phyloP scores from a whole-genome alignment of 2,113 vertebrate species.

The Gavialis gangeticus region DNA sequence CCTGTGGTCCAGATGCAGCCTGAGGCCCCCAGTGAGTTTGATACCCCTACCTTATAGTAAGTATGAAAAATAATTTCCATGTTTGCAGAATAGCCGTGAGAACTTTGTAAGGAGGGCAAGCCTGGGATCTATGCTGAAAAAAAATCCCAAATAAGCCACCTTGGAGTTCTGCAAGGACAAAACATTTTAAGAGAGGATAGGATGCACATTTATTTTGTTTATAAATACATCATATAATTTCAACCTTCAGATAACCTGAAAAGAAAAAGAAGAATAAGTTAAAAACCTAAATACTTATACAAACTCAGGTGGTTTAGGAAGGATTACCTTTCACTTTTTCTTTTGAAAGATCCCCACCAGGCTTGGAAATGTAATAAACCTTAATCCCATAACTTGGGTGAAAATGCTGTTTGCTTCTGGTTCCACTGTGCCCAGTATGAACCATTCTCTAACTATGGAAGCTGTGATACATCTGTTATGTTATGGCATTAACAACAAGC shows the following conservation, averaged over 20 bases:
- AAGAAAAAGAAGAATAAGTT: too few species aligned
- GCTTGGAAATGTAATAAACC: background rate
- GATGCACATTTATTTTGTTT: too few species aligned
- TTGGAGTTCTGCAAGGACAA: too few species aligned
- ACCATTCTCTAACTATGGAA: background rate
- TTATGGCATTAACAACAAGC: background rate
- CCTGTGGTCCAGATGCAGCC: too few species aligned
- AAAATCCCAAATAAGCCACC: too few species aligned
- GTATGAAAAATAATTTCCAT: background rate
- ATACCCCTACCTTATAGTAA: background rate
- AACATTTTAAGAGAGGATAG: too few species aligned
- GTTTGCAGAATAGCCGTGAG: background rate
- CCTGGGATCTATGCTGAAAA: background rate
- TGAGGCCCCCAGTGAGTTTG: too few species aligned
- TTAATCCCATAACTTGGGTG: background rate
- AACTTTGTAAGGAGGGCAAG: background rate
- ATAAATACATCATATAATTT: too few species aligned
- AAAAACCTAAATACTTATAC: too few species aligned
- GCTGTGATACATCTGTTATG: background rate
- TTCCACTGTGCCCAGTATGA: background rate
- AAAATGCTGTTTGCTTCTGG: background rate
- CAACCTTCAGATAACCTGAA: too few species aligned
- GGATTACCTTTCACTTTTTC: background rate
- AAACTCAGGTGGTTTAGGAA: background rate
- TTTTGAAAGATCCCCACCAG: background rate